Evolutionary conservation across 2,797 vertebrate species (phyloP).

Genomic region (Paedocypris micromegethes): DNA sequence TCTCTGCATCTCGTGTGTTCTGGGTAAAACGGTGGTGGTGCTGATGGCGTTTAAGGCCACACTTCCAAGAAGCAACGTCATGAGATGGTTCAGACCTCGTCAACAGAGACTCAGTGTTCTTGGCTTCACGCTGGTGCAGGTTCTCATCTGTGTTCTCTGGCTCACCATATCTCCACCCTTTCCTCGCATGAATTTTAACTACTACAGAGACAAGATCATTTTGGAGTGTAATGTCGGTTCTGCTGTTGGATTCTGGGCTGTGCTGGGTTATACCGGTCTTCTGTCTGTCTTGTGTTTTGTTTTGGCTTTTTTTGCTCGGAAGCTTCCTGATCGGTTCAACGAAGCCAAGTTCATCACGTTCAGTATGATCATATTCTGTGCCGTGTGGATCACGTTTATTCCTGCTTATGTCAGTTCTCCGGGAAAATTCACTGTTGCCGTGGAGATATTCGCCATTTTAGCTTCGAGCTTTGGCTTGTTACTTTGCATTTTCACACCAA

Average conservation of each 20-base stretch:
- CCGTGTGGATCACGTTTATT: constrained; percentile 66
- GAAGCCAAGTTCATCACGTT: constrained; percentile 68
- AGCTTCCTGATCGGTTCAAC: constrained; percentile 65
- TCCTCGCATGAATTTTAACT: constrained; percentile 54
- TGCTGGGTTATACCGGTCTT: constrained; percentile 64
- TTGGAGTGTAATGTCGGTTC: constrained; percentile 63
- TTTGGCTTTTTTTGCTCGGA: constrained; percentile 61
- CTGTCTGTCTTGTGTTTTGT: constrained; percentile 61
- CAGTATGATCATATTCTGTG: constrained; percentile 66
- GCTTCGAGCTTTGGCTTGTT: constrained; percentile 64
- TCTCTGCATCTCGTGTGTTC: constrained; percentile 54
- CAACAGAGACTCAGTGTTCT: constrained; percentile 53
- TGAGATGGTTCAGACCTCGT: constrained; percentile 54
- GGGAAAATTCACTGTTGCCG: constrained; percentile 67
- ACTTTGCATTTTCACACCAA: constrained; percentile 65
- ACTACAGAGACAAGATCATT: constrained; percentile 60
- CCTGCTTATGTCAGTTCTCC: constrained; percentile 66
- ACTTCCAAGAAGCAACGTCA: constrained; percentile 49
- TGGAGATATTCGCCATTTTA: constrained; percentile 69
- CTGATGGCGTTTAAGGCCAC: constrained; percentile 53
- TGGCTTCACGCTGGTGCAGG: constrained; percentile 52
- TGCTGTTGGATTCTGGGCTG: constrained; percentile 60
- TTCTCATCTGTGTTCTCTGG: constrained; percentile 60
- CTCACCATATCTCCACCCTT: constrained; percentile 58
- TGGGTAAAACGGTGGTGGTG: constrained; percentile 54